Evolutionary conservation across 2,113 vertebrate genomes (phyloP).

Genomic region (Mesembrinibis cayennensis): DNA sequence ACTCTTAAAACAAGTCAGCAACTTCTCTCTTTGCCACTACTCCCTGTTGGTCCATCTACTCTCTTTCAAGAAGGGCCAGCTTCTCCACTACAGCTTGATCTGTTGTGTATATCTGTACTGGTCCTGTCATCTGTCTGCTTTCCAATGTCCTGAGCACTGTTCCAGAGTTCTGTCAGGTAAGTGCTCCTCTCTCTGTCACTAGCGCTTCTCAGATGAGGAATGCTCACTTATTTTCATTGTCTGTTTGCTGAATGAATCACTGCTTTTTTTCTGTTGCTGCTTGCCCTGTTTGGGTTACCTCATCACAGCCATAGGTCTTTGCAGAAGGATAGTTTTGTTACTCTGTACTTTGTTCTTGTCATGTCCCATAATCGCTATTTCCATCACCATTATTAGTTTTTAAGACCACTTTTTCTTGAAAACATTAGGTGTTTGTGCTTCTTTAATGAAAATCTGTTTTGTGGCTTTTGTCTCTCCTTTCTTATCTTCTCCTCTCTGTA

Average conservation of each 20-base stretch:
- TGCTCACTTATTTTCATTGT: background rate
- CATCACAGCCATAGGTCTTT: background rate
- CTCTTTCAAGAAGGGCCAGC: background rate
- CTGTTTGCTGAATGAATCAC: background rate
- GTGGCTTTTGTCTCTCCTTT: background rate
- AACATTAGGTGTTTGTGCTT: background rate
- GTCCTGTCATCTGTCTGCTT: background rate
- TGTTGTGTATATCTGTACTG: background rate
- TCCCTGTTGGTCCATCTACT: background rate
- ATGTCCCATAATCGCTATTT: background rate
- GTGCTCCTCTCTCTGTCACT: background rate
- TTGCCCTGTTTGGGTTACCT: background rate
- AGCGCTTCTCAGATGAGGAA: background rate
- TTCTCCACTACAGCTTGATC: background rate
- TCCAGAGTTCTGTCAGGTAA: background rate
- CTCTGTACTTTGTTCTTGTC: background rate
- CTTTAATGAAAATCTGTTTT: background rate
- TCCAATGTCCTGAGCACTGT: background rate
- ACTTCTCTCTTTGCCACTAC: background rate
- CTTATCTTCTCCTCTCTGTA: background rate
- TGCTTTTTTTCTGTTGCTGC: background rate
- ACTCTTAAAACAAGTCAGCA: background rate
- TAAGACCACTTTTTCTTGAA: background rate
- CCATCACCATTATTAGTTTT: background rate
- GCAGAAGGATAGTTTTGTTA: background rate